A percentile compares a stretch with the other conserved stretches of the same genome.
Evolutionary conservation across 2,888 invertebrate species (phyloP).

Genomic region (Patella caerulea): DNA sequence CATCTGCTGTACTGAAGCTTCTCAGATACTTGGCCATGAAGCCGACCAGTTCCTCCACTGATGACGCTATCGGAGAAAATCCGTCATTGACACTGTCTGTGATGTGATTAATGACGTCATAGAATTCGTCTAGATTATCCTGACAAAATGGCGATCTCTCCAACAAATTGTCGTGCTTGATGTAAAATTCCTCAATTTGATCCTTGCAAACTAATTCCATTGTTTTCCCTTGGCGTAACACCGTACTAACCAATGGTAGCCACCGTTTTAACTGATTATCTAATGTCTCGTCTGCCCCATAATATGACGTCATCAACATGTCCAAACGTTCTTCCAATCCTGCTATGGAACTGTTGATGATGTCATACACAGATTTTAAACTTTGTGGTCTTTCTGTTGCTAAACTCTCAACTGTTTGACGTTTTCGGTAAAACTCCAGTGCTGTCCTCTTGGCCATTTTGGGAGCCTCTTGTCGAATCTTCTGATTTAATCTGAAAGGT

Average conservation of each 20-base stretch:
- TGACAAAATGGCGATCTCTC: neutral
- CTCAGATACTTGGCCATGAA: constrained; percentile 60
- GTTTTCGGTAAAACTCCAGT: constrained; percentile 58
- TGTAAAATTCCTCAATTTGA: constrained; percentile 48
- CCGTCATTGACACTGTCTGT: constrained; percentile 44
- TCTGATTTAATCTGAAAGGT: too few species aligned
- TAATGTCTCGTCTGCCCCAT: constrained; percentile 44
- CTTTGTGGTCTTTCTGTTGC: constrained; percentile 58
- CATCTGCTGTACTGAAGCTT: constrained; percentile 53
- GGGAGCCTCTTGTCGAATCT: too few species aligned
- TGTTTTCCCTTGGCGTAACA: constrained; percentile 24
- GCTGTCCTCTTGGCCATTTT: constrained; percentile 56
- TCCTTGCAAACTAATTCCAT: constrained; percentile 43
- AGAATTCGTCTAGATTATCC: constrained; percentile 21
- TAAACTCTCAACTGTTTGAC: constrained; percentile 56
- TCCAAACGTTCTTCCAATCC: constrained; percentile 48
- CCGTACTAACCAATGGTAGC: constrained; percentile 45
- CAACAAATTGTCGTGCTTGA: neutral
- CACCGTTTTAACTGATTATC: constrained; percentile 54
- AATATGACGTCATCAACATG: constrained; percentile 49
- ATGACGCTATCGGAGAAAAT: constrained; percentile 45
- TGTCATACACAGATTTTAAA: constrained; percentile 53
- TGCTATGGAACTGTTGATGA: constrained; percentile 48
- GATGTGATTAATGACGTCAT: constrained; percentile 45
- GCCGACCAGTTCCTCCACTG: constrained; percentile 43